Conservation (phyloP, 2,888 invertebrate species). For the Tachina fera region DNA sequence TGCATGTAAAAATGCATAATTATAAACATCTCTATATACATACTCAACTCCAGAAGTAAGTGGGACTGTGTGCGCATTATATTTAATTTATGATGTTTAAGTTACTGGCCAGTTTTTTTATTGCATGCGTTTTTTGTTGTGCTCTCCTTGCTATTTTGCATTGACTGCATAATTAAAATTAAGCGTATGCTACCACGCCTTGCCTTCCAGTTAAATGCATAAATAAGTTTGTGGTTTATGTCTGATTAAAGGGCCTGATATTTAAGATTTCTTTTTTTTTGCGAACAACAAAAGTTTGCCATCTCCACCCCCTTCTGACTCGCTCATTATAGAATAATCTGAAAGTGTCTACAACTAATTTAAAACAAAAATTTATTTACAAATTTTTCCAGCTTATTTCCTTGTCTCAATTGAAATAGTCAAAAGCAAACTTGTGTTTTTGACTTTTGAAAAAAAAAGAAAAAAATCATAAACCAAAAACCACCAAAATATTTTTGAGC, state of each 20-base stretch:
- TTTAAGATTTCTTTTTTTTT: neutral
- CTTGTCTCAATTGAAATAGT: slow-evolving; percentile 25
- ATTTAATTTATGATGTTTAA: slow-evolving; percentile 66
- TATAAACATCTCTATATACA: neutral
- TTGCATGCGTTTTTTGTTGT: neutral
- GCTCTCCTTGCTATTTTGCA: slow-evolving; percentile 38
- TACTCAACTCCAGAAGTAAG: slow-evolving; percentile 24
- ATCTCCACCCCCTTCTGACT: no score
- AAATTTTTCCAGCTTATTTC: slow-evolving; percentile 60
- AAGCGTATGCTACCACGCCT: slow-evolving; percentile 70
- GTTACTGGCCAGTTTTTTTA: slow-evolving; percentile 55
- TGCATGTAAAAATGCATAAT: neutral
- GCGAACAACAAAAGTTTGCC: neutral
- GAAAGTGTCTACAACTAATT: neutral
- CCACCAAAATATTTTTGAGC: neutral
- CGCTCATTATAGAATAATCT: neutral
- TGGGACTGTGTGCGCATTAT: slow-evolving; percentile 24
- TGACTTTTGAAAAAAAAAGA: slow-evolving; percentile 30
- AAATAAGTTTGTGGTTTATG: slow-evolving; percentile 70
- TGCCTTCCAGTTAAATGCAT: slow-evolving; percentile 71
- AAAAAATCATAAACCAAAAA: neutral
- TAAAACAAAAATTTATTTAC: slow-evolving; percentile 40
- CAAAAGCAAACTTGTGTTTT: slow-evolving; percentile 52
- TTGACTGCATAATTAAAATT: slow-evolving; percentile 71
- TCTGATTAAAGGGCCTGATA: slow-evolving; percentile 63